Evolutionary conservation across 2,113 vertebrate species (phyloP), one percentile per base, ranked within the genome.

Genomic region (Callipepla squamata): DNA sequence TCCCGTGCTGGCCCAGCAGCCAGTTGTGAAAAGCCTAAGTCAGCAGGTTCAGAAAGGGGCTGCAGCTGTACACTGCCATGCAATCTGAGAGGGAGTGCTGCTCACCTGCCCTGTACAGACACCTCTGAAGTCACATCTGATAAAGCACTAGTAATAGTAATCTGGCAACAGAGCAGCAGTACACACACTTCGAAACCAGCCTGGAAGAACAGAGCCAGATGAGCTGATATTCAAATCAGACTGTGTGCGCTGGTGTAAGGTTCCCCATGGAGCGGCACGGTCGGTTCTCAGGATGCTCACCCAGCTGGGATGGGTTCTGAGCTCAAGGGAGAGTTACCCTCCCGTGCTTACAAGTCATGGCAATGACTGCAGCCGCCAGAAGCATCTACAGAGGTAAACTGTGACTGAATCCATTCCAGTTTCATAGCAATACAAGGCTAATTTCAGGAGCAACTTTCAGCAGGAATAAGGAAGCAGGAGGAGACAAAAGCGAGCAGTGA

Each of bases 51-150:
- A 45, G 25, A 16, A 50, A 11, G 7, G 16, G 22, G 30, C 76
- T 28, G 1, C 1, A 58, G 74, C 15, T 1, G 3, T 3, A 15
- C 23, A 67, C 32, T 47, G 59, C 38, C 5, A 2, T 3, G 5
- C 3, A 2, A 9, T 13, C 17, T 36, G 13, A 23, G 10, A 40
- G 14, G 11, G 42, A 45, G 9, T 5, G 10, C 6, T 8, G 12
- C 7, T 70, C 25, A 34, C 19, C 48, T 32, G 70, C 40, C 5
- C 13, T 11, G 7, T 53, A 65, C 28, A 42, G 36, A 17, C 26
- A 66, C 51, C 28, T 28, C 5, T 53, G 51, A 53, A 28, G 17
- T 5, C 16, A 10, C 13, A 57, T 59, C 32, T 38, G 45, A 22
- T 23, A 12, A 12, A 47, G 32, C 15, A 55, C 14, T 7, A 32